phyloP scores from a whole-genome alignment of 2,888 invertebrate species.

The Mimas tiliae region DNA sequence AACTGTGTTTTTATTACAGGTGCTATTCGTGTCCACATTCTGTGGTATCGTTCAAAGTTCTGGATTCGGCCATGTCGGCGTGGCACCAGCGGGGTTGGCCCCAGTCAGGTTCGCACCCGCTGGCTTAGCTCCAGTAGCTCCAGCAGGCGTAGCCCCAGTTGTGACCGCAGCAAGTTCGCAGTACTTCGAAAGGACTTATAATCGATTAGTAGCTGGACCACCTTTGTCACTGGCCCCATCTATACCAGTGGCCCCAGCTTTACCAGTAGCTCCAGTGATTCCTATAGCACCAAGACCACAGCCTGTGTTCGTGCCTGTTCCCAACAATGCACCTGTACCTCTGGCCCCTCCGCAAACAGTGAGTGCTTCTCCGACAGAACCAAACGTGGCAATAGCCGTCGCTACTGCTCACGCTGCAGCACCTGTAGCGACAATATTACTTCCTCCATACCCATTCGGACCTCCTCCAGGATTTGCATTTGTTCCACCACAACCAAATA shows the following conservation, averaged over 20 bases:
- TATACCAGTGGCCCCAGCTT: constrained; percentile 34
- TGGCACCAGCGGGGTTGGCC: neutral
- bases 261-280: constrained; percentile 38
- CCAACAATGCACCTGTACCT: constrained; percentile 37
- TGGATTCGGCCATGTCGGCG: constrained; percentile 51
- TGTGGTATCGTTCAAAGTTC: constrained; percentile 61
- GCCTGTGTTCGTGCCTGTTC: constrained; percentile 39
- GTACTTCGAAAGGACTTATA: constrained; percentile 87
- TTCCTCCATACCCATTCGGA: constrained; percentile 77
- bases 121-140: constrained; percentile 35
- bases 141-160: constrained; percentile 70
- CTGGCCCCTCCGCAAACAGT: constrained; percentile 40
- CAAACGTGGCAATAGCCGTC: constrained; percentile 73
- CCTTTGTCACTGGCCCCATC: constrained; percentile 37
- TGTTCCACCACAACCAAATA: constrained; percentile 57
- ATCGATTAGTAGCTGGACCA: constrained; percentile 66
- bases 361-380: constrained; percentile 43
- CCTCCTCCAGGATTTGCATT: constrained; percentile 67
- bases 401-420: constrained; percentile 77
- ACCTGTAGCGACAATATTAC: constrained; percentile 72
- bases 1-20: constrained; percentile 46
- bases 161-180: constrained; percentile 89
- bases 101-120: neutral
- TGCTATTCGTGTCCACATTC: constrained; percentile 53
- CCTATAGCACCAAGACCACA: constrained; percentile 48